Percentiles rank a stretch among this genome's conserved stretches.
Evolutionary conservation across 2,888 invertebrate genomes (phyloP).

Genomic region (Watsonalla binaria): DNA sequence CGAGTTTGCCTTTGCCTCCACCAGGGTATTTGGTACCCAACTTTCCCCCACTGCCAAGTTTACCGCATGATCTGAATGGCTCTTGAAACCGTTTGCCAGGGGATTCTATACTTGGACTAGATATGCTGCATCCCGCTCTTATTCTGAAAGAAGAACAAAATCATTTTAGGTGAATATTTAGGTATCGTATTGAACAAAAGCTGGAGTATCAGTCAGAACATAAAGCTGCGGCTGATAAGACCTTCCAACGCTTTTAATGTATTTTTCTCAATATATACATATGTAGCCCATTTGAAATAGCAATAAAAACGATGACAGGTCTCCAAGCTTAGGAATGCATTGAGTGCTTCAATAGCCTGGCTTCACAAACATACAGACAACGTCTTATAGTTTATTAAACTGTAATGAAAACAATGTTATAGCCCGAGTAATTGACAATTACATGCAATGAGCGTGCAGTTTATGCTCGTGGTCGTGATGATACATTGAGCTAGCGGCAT

Average conservation of each 20-base stretch:
- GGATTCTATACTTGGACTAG: conserved; percentile 65
- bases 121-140: conserved; percentile 66
- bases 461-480: conserved; percentile 19
- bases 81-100: conserved; percentile 64
- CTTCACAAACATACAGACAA: no score
- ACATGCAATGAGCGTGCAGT: conserved; percentile 43
- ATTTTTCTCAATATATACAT: no score
- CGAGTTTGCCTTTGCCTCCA: conserved; percentile 64
- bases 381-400: neutral
- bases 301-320: no score
- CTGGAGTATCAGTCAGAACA: no score
- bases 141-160: conserved; percentile 52
- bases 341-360: no score
- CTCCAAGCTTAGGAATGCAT: no score
- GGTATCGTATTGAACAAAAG: no score
- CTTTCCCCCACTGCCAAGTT: conserved; percentile 59
- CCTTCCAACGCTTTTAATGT: no score
- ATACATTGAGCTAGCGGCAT: neutral
- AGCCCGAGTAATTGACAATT: conserved; percentile 16
- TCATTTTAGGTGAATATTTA: neutral
- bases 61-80: conserved; percentile 67
- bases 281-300: no score
- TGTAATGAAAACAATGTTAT: conserved; percentile 1
- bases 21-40: conserved; percentile 63
- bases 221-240: no score